Base-by-base conservation (phyloP, 2,797 vertebrate species). In the Arctocebus calabarensis region DNA sequence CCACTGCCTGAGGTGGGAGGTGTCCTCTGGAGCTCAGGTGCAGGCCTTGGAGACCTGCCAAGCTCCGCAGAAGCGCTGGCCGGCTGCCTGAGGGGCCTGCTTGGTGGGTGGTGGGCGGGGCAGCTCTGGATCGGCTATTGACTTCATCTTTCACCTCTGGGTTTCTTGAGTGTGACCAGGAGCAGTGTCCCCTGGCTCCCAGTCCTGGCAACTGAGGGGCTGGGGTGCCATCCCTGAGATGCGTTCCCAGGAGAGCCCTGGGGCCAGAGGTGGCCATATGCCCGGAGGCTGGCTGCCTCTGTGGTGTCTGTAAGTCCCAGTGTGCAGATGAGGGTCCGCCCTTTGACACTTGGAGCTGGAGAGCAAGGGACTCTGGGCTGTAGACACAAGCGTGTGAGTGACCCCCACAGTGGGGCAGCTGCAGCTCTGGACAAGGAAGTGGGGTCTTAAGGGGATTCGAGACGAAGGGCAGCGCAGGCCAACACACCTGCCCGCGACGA, bases 281-380 rank as follows among this genome's bases (percentile, higher is more conserved):
- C 48, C 48, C 3, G 0, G 1, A 2, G 1, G 3, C 71, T 20
- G 14, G 11, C 57, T 37, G 43, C 59, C 3, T 29, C 4, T 8
- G 37, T 40, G 7, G 6, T 19, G 34, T 3, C 11, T 17, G 77
- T 45, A 2, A 2, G 4, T 23, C 16, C 7, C 10, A 3, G 3
- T 1, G 59, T 37, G n/a, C 9, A 7, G 71, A 34, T 8, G 14
- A 1, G 0, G 45, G 71, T 27, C 32, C 2, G 12, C 6, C 0
- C 5, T 14, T 52, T 12, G 17, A 48, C 3, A 4, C 0, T 9
- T 0, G 37, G 10, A 3, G 12, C 3, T 8, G 48, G 6, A 27
- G 9, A 37, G 16, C 10, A 13, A 23, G 6, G 7, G 3, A 5
- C 5, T 43, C 19, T 32, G 34, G 27, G 75, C 5, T n/a, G 25